Percentiles rank a stretch among this genome's conserved stretches.
Conservation (phyloP, 2,797 vertebrate genomes). For the Esox masquinongy region DNA sequence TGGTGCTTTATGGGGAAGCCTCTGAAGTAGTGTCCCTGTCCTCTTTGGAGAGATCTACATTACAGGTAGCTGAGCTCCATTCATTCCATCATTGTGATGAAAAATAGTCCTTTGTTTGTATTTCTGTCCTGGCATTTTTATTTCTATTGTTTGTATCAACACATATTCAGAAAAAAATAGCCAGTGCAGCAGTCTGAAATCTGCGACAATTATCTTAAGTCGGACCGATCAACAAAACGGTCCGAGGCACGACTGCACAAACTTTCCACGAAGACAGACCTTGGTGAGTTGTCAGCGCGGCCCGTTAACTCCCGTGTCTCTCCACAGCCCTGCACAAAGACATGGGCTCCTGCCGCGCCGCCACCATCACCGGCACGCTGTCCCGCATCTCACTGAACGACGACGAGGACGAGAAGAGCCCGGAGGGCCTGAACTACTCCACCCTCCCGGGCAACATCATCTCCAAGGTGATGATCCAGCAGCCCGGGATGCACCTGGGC, state of each 20-base stretch:
- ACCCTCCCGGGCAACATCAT: constrained; percentile 98
- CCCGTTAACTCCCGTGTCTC: constrained; percentile 10
- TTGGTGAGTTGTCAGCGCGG: constrained; percentile 29
- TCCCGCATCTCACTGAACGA: constrained; percentile 98
- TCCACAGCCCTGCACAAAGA: constrained; percentile 96
- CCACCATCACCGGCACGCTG: constrained; percentile 95
- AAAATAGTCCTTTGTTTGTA: background rate
- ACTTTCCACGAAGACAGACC: too few relatives aligned
- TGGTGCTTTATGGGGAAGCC: background rate
- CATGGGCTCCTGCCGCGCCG: constrained; percentile 93
- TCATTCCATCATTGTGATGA: background rate
- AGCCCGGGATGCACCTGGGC: constrained; percentile 89
- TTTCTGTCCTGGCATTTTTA: background rate
- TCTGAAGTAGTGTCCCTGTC: background rate
- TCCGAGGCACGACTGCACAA: too few relatives aligned
- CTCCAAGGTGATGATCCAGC: constrained; percentile 99
- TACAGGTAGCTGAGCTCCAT: background rate
- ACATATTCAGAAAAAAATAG: background rate
- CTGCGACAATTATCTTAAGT: background rate
- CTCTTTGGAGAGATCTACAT: background rate
- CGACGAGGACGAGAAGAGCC: constrained; percentile 90
- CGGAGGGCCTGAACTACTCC: constrained; percentile 95
- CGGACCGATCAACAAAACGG: background rate
- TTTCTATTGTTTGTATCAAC: background rate
- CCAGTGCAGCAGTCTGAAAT: background rate